Base-by-base conservation (phyloP, 2,113 vertebrate species). In the Callaeas wilsoni region DNA sequence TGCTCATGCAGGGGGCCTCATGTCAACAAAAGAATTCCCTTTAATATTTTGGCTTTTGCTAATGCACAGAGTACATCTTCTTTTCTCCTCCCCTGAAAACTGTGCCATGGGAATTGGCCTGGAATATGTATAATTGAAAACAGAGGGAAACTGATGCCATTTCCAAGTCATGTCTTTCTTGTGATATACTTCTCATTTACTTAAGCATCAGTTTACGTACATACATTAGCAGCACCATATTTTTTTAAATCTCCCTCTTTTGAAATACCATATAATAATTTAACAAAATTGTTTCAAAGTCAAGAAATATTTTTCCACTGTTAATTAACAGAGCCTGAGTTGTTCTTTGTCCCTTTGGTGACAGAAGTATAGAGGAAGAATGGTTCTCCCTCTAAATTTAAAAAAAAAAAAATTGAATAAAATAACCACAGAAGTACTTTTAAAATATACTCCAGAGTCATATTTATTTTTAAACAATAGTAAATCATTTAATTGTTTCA, bases 381-480 rank as follows among this genome's bases (percentile, higher is more conserved):
- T 77, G 59, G 50, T 80, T 90, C 64, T 90, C n/a, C 25, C 25
- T 71, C 30, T 42, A 11, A 37, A 65, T 26, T 20, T 41, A 49
- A 65, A 33, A 71, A 33, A 60, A 39, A 56, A 60, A n/a, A 30
- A 8, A 33, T 6, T 13, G 16, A 86, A 65, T 41, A 74, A 89
- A 92, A 68, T 39, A 94, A 86, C 79, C 37, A 35, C 59, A 77
- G 33, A 84, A 95, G 4, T 76, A 44, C 41, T 89, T 82, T 83
- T 57, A 59, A 47, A 93, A n/a, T 84, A 30, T 93, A 68, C 68
- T 71, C 73, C 12, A 42, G 41, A 82, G 81, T 68, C 12, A 17
- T 79, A 47, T 83, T 91, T 95, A 90, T 89, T 96, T 95, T 97
- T 78, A 91, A 95, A 94, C 81, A 84, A 62, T 65, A 84, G n/a